Base-by-base conservation (phyloP, 2,888 invertebrate species). In the Pocota personata region DNA sequence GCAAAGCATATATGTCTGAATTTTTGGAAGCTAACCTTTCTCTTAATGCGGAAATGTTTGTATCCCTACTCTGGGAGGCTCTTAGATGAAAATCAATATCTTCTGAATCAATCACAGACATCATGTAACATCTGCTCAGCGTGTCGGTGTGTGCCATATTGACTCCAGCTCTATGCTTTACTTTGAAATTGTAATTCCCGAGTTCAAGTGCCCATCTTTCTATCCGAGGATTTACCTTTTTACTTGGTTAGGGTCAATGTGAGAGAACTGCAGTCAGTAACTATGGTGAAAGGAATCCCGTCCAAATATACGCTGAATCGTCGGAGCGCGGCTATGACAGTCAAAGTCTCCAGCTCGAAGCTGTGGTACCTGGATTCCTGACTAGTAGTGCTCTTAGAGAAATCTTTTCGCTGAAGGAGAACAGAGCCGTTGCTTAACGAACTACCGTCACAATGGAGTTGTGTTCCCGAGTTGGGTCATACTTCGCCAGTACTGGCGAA, bases 361-460 rank as follows among this genome's bases (percentile, higher is more conserved):
- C n/a, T n/a, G n/a, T n/a, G n/a, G n/a, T n/a, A n/a, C n/a, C n/a
- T 52, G 3, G 84, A 73, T 67, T 89, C 90, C 12, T 89, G 89
- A 1, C 35, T 58, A 43, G 84, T 86, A 0, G 89, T 89, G 3
- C 89, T 88, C 10, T 88, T 62, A 40, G 90, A 90, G 50, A 82
- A 89, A 62, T 89, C 88, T 5, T 27, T 62, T 27, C 73, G 62
- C 67, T 89, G 89, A n/a, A 90, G 30, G 5, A 90, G 46, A 0
- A 90, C 88, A 5, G 88, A 89, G 8, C 89, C 90, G 50, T 88
- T 69, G 0, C 90, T 90, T 0, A 86, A 14, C 10, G 82, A 52
- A 52, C 89, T 89, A 0, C 90, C 90, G 64, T 90, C 89, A 0
- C 89, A 89, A 52, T 90, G 90, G 0, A 90, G 58, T 76, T 90